Evolutionary conservation across 2,888 invertebrate species (phyloP).

Genomic region (Diaperis boleti): DNA sequence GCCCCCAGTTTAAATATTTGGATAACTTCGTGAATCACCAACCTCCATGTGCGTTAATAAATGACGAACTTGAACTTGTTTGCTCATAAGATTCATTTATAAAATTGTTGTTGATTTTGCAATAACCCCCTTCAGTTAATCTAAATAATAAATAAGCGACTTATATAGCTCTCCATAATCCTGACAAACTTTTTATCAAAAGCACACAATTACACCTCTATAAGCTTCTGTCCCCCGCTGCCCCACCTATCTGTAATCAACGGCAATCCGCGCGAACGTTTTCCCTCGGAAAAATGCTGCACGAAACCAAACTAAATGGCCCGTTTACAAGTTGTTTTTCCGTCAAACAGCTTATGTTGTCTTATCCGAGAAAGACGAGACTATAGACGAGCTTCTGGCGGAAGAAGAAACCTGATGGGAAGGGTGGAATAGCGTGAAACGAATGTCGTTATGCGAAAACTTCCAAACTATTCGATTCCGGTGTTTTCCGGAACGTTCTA

Average conservation of each 20-base stretch:
- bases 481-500: conserved; percentile 49
- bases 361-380: conserved; percentile 48
- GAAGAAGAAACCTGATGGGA: conserved; percentile 40
- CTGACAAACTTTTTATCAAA: too few relatives aligned
- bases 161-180: too few relatives aligned
- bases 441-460: conserved; percentile 56
- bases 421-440: conserved; percentile 48
- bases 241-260: not conserved
- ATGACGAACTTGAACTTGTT: too few relatives aligned
- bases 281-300: conserved; percentile 47
- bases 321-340: conserved; percentile 59
- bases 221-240: too few relatives aligned
- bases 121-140: too few relatives aligned
- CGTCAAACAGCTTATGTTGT: conserved; percentile 54
- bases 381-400: conserved; percentile 42
- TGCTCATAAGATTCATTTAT: too few relatives aligned
- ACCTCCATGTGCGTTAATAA: too few relatives aligned
- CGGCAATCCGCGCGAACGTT: conserved; percentile 39
- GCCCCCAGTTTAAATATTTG: too few relatives aligned
- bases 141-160: too few relatives aligned
- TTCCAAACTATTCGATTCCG: conserved; percentile 56
- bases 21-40: too few relatives aligned
- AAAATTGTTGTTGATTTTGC: too few relatives aligned
- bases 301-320: conserved; percentile 56
- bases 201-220: too few relatives aligned